Evolutionary conservation across 2,797 vertebrate genomes (phyloP).

Genomic region (Rhinogobio ventralis): DNA sequence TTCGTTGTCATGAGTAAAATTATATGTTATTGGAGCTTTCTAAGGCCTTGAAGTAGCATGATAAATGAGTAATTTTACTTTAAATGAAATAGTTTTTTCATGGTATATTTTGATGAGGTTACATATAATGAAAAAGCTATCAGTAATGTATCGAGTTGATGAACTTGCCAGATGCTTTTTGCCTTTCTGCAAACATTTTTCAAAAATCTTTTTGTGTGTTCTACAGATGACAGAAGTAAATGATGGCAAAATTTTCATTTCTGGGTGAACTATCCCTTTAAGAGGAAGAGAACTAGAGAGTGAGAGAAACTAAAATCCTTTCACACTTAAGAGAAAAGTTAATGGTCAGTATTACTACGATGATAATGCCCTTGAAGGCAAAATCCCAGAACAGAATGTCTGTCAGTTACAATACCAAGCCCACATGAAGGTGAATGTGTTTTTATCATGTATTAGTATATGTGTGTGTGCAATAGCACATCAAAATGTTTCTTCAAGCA

Average conservation of each 20-base stretch:
- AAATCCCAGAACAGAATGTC: background rate
- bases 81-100: conserved; percentile 5
- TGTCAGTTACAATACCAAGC: background rate
- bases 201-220: background rate
- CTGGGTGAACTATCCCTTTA: background rate
- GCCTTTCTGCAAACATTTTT: background rate
- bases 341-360: conserved; percentile 22
- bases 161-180: conserved; percentile 43
- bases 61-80: conserved; percentile 16
- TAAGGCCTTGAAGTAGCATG: background rate
- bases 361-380: conserved; percentile 4
- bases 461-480: background rate
- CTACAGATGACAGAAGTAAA: background rate
- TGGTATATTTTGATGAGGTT: conserved; percentile 50
- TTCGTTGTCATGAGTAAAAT: background rate
- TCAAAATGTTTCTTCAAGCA: conserved; percentile 11
- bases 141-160: conserved; percentile 59
- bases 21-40: background rate
- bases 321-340: conserved; percentile 10
- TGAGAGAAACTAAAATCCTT: background rate
- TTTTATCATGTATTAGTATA: background rate
- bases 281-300: background rate
- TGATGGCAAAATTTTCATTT: background rate
- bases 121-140: conserved; percentile 56
- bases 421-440: background rate